phyloP scores from a whole-genome alignment of 2,113 vertebrate genomes.

The Puntigrus tetrazona region DNA sequence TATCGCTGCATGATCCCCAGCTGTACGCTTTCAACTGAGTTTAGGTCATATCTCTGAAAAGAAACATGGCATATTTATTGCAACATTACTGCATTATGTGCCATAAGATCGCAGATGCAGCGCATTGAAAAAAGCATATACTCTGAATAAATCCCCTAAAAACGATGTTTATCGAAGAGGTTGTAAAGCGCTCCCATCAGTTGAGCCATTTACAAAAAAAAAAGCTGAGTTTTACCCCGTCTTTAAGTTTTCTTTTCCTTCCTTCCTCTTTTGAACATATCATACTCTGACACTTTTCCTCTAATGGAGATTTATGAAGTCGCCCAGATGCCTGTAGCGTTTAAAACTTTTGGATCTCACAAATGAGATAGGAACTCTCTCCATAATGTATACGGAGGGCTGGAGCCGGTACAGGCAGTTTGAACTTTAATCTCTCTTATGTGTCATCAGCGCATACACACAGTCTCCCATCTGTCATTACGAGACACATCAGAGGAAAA shows the following conservation, averaged over 20 bases:
- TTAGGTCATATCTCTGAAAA: background rate
- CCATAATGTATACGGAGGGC: slow-evolving; percentile 65
- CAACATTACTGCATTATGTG: background rate
- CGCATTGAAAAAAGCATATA: background rate
- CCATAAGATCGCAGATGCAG: background rate
- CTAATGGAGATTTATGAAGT: slow-evolving; percentile 62
- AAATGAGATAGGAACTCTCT: slow-evolving; percentile 61
- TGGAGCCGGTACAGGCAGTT: slow-evolving; percentile 60
- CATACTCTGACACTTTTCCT: slow-evolving; percentile 43
- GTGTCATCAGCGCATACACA: slow-evolving; percentile 64
- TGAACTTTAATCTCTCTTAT: slow-evolving; percentile 70
- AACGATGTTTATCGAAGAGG: background rate
- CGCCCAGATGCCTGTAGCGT: slow-evolving; percentile 56
- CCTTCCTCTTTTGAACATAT: slow-evolving; percentile 31
- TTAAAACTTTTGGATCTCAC: slow-evolving; percentile 65
- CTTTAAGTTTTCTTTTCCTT: background rate
- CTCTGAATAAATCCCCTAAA: background rate
- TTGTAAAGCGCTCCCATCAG: background rate
- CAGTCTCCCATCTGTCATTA: slow-evolving; percentile 68
- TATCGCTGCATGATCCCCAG: background rate
- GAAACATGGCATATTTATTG: background rate
- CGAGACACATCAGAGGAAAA: slow-evolving; percentile 59
- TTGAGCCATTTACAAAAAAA: background rate
- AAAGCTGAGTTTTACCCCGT: background rate
- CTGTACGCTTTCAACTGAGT: background rate